A percentile compares a stretch with the other conserved stretches of the same genome.
These are phyloP conservation scores for Triops longicaudatus DNA, from an alignment of 1,140 invertebrate genomes.

Conservation along the genomic window DNA sequence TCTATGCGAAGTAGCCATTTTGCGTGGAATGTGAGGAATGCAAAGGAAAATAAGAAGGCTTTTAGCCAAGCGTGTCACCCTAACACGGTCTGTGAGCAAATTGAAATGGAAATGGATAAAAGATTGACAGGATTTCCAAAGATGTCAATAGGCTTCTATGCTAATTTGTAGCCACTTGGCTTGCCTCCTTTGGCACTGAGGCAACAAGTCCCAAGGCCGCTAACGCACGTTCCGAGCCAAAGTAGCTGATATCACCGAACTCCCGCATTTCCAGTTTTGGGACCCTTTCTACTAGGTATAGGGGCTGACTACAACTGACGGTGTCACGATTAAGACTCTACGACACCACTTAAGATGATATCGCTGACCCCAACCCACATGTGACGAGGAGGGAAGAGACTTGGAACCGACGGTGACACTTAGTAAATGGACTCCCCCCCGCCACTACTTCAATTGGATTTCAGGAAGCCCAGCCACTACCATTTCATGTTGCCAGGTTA, in stretches of 20 bases:
- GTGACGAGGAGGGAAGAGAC: background rate
- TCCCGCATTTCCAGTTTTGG: background rate
- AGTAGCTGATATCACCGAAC: background rate
- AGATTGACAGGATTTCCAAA: background rate
- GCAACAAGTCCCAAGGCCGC: background rate
- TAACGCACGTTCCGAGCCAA: background rate
- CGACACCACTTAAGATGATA: constrained; percentile 15
- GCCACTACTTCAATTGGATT: background rate
- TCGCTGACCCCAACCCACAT: background rate
- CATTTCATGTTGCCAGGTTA: background rate
- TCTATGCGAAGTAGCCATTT: background rate
- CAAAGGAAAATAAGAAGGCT: background rate
- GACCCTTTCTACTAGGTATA: background rate
- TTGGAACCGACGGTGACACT: background rate
- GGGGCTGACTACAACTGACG: background rate
- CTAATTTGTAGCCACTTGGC: background rate
- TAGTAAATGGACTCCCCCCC: background rate
- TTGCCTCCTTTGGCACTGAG: background rate
- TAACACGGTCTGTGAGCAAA: background rate
- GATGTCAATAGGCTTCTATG: constrained; percentile 13
- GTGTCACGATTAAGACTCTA: constrained; percentile 7
- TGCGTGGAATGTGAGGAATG: background rate
- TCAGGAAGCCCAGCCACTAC: background rate
- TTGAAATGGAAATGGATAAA: constrained; percentile 13
- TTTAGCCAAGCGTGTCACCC: background rate